Evolutionary conservation across 2,113 vertebrate genomes (phyloP).

Genomic region (Rhinichthys klamathensis): DNA sequence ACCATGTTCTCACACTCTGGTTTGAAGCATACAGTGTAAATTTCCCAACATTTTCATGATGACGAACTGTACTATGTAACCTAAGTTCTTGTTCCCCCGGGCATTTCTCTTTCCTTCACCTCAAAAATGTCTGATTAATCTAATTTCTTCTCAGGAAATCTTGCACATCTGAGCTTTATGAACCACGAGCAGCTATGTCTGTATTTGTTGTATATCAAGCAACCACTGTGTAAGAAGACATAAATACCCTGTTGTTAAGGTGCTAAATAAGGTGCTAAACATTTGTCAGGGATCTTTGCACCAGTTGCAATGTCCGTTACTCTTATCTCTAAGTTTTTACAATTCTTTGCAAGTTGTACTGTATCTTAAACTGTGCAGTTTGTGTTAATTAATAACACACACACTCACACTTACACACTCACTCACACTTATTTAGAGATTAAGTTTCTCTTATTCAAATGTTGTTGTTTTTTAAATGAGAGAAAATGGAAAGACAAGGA

Average conservation of each 20-base stretch:
- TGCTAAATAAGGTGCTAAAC: constrained; percentile 24
- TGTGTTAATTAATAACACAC: neutral
- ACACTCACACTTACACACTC: too few relatives aligned
- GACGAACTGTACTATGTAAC: neutral
- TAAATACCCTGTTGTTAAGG: constrained; percentile 12
- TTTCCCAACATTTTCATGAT: neutral
- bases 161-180: constrained; percentile 50
- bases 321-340: neutral
- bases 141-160: constrained; percentile 61
- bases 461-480: neutral
- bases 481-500: neutral
- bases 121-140: constrained; percentile 21
- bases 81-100: neutral
- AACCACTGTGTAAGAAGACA: neutral
- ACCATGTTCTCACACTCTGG: neutral
- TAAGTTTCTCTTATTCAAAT: neutral
- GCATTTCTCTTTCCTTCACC: neutral
- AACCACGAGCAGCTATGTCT: constrained; percentile 67
- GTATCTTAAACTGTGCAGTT: constrained; percentile 13
- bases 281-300: constrained; percentile 24
- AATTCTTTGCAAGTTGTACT: constrained; percentile 15
- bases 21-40: constrained; percentile 22
- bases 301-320: neutral
- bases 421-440: neutral
- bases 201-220: constrained; percentile 63